Percentiles rank a stretch among this genome's conserved stretches.
Conservation (phyloP, 2,113 vertebrate genomes). For the Hystrix brachyura region DNA sequence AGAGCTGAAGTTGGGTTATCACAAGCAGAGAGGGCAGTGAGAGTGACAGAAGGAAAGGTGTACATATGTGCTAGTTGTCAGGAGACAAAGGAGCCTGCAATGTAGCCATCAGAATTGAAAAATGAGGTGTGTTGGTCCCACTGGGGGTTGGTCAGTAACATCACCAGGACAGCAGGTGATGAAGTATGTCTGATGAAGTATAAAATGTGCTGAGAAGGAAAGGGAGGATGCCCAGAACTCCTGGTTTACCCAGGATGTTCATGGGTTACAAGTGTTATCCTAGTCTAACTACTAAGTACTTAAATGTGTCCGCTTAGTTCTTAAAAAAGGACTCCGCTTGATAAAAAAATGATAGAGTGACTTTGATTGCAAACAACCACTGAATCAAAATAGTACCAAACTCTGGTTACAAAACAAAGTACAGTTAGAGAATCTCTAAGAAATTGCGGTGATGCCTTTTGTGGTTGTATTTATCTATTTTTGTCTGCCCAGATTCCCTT, state of each 20-base stretch:
- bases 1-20: slow-evolving; percentile 44
- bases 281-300: background rate
- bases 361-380: background rate
- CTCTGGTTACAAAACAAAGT: background rate
- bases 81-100: slow-evolving; percentile 19
- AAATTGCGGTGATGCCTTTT: background rate
- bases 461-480: background rate
- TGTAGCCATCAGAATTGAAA: slow-evolving; percentile 55
- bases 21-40: slow-evolving; percentile 70
- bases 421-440: slow-evolving; percentile 12
- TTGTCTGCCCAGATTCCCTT: background rate
- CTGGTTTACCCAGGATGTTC: background rate
- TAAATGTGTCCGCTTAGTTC: background rate
- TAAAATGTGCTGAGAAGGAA: background rate
- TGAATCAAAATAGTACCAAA: slow-evolving; percentile 29
- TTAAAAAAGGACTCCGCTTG: background rate
- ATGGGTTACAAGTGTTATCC: background rate
- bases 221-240: background rate
- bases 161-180: background rate
- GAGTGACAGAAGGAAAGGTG: slow-evolving; percentile 43
- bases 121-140: background rate
- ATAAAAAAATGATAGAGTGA: background rate
- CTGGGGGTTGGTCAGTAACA: background rate
- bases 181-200: background rate
- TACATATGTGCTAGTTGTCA: background rate